Evolutionary conservation across 2,888 invertebrate species (phyloP).

Genomic region (Nasonia oneida): DNA sequence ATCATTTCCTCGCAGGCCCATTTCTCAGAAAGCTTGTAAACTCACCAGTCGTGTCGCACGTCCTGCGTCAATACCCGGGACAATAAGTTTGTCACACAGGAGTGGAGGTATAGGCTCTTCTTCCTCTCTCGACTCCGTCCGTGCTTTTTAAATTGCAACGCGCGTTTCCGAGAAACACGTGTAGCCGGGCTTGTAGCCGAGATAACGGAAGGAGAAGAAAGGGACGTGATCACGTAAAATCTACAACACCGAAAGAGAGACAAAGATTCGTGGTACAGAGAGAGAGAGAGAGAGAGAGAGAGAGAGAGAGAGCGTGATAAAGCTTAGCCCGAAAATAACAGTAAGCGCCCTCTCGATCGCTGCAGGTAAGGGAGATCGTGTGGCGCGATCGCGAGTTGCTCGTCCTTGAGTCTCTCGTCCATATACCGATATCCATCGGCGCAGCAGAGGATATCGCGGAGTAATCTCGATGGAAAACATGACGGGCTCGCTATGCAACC

Average conservation of each 20-base stretch:
- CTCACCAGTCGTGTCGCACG: conserved; percentile 29
- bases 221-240: conserved; percentile 32
- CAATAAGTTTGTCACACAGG: conserved; percentile 39
- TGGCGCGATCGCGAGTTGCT: conserved; percentile 69
- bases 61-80: conserved; percentile 29
- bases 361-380: conserved; percentile 70
- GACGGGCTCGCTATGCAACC: background rate
- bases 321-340: conserved; percentile 64
- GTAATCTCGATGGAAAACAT: conserved; percentile 35
- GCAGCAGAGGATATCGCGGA: conserved; percentile 2
- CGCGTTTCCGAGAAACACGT: conserved; percentile 47
- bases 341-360: conserved; percentile 68
- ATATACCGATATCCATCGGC: conserved; percentile 19
- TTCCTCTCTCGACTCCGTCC: background rate
- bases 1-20: conserved; percentile 17
- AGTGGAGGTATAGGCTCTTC: background rate
- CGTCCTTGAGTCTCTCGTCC: conserved; percentile 8
- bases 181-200: conserved; percentile 31
- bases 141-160: conserved; percentile 35
- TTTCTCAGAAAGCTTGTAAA: conserved; percentile 45
- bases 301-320: conserved; percentile 50
- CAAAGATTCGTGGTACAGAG: conserved; percentile 26
- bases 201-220: background rate
- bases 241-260: background rate
- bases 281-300: background rate